Base-by-base conservation (phyloP, 2,797 vertebrate genomes). In the Coregonus sp. region DNA sequence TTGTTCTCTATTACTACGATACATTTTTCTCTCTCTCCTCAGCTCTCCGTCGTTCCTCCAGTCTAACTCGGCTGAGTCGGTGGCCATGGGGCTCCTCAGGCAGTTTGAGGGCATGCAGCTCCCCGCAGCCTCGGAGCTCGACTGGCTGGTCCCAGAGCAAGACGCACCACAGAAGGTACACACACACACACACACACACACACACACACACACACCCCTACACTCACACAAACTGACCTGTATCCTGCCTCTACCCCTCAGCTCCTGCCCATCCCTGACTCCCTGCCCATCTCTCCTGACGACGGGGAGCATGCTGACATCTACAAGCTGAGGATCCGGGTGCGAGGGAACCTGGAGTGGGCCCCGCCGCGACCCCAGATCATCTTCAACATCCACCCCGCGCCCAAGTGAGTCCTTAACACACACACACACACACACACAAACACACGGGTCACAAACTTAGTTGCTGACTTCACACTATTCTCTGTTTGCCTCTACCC, bases 71-170 rank as follows among this genome's bases (percentile, higher is more conserved):
- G 98, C 98, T 0, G 98, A 99, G 89, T 98, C 97, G 0, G 98
- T 99, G 71, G 98, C 98, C 71, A 98, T 99, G 98, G 98, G 98
- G 77, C 93, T 99, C 52, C 95, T 99, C 89, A 92, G 95, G 86
- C 98, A 99, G 90, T 99, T 99, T 83, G 97, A 99, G 78, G 98
- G 98, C 77, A 98, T 99, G 96, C 97, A 99, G 90, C 96, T 99
- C 35, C 98, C 98, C 0, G 97, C 98, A 0, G 98, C 98, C 72
- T 99, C 98, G 0, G 98, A 99, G 85, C 92, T 99, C 0, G 97
- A 99, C 83, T 99, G 98, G 98, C 93, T 99, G 72, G 97, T 99
- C 56, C 96, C 97, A 0, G 98, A 99, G 81, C 96, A 97, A 0
- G 98, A 99, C 0, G 98, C 97, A 5, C 97, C 98, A 0, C 98